Percentiles rank a stretch among this genome's conserved stretches.
These are phyloP conservation scores for Mycetomoellerius zeteki DNA, from an alignment of 1,140 invertebrate genomes.

Conservation along the genomic window DNA sequence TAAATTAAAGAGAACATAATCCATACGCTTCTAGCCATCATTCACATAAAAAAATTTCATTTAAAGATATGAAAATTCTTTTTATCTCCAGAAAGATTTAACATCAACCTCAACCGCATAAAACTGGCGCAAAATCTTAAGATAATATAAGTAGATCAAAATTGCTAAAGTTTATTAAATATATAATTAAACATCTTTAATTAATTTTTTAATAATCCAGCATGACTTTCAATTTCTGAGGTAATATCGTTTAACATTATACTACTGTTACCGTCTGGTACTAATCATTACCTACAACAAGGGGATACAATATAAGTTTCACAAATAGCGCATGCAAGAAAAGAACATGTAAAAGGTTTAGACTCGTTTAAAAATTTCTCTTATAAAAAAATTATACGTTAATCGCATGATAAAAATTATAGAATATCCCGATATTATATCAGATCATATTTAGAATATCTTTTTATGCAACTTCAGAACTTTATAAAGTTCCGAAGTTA, in stretches of 20 bases:
- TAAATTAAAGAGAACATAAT: not conserved
- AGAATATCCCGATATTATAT: not conserved
- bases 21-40: not conserved
- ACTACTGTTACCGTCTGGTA: not conserved
- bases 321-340: not conserved
- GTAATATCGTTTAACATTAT: not conserved
- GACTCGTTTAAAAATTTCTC: not conserved
- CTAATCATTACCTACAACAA: not conserved
- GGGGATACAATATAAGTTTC: not conserved
- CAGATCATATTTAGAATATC: not conserved
- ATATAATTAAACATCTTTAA: not conserved
- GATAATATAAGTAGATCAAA: not conserved
- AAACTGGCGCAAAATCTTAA: not conserved
- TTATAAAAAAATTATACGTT: not conserved
- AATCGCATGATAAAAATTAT: not conserved
- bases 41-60: not conserved
- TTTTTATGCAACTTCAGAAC: not conserved
- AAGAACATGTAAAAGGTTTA: not conserved
- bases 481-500: constrained; percentile 1
- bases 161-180: not conserved
- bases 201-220: not conserved
- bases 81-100: not conserved
- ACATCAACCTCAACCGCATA: not conserved
- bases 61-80: not conserved
- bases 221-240: not conserved